Conservation (phyloP, 2,888 invertebrate species). For the Zhuqinia jingwanae region DNA sequence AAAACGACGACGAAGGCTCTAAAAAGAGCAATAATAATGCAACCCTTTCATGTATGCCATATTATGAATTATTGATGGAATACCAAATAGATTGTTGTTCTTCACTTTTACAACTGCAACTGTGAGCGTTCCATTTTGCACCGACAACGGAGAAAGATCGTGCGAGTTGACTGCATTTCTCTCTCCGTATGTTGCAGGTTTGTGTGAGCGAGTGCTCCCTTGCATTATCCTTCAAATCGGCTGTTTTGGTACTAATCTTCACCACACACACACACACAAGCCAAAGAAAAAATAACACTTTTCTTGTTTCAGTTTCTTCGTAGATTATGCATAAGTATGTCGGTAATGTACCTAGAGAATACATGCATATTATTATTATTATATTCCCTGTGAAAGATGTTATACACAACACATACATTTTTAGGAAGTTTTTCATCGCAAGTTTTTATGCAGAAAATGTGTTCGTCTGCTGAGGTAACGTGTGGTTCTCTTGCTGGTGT, state of each 20-base stretch:
- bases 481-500: too few relatives aligned
- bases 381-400: conserved; percentile 6
- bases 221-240: too few relatives aligned
- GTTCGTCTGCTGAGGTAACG: conserved; percentile 16
- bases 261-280: conserved; percentile 22
- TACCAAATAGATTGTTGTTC: conserved; percentile 53
- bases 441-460: conserved; percentile 43
- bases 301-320: not conserved
- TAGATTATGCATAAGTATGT: conserved; percentile 7
- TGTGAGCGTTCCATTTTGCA: too few relatives aligned
- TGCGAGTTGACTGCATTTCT: too few relatives aligned
- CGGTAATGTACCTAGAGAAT: too few relatives aligned
- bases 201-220: too few relatives aligned
- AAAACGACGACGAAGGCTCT: too few relatives aligned
- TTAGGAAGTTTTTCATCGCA: not conserved
- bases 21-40: conserved; percentile 37
- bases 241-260: conserved; percentile 25
- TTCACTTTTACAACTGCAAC: too few relatives aligned
- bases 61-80: conserved; percentile 72
- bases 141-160: not conserved
- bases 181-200: not conserved
- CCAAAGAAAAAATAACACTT: not conserved
- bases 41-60: conserved; percentile 55
- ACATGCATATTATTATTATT: not conserved
- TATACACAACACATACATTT: conserved; percentile 20